phyloP scores from a whole-genome alignment of 2,113 vertebrate genomes.

The Pterocles burchelli region DNA sequence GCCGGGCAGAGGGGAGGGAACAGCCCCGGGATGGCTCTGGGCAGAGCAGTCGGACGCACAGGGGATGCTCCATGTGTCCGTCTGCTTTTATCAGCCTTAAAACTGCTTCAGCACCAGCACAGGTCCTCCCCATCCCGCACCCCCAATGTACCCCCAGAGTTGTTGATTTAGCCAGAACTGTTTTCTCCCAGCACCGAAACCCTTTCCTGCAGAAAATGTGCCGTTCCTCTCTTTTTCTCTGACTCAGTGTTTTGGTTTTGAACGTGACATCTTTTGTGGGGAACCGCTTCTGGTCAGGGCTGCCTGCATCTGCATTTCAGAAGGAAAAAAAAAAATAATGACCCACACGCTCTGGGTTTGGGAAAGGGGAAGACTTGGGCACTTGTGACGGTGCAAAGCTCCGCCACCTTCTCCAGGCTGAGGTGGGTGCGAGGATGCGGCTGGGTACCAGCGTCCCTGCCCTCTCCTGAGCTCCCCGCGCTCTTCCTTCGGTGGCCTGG shows the following conservation, averaged over 20 bases:
- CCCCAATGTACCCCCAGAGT: background rate
- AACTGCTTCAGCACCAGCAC: background rate
- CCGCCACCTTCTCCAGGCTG: background rate
- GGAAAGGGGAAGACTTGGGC: background rate
- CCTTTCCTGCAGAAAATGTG: background rate
- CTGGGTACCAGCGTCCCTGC: background rate
- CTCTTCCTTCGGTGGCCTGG: background rate
- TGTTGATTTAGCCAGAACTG: background rate
- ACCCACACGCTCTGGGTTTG: background rate
- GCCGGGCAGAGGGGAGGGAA: background rate
- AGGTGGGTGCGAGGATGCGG: accelerated
- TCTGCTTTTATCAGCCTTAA: background rate
- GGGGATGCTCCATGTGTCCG: background rate
- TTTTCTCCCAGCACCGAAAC: background rate
- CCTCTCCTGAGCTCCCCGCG: background rate
- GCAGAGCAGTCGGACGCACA: background rate
- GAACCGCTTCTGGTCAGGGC: background rate
- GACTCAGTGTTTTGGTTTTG: background rate
- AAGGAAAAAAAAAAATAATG: background rate
- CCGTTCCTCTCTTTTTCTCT: background rate
- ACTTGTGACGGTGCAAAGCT: background rate
- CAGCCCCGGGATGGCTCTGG: background rate
- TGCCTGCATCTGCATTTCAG: background rate
- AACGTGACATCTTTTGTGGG: background rate
- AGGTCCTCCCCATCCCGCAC: background rate